phyloP scores from a whole-genome alignment of 2,888 invertebrate species.

The Mesodorylaimus sp. region DNA sequence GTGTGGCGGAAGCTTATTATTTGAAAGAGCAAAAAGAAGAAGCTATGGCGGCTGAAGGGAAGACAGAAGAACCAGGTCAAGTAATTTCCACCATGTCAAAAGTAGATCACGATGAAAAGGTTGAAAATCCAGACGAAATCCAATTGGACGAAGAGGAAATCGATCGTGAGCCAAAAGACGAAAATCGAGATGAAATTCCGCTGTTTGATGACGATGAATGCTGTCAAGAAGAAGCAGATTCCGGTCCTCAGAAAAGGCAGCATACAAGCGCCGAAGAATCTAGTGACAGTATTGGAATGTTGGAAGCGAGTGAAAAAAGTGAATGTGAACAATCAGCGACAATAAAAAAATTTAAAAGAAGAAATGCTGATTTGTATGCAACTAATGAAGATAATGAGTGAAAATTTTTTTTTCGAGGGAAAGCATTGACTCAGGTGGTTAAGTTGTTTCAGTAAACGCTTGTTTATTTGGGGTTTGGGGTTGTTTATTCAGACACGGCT shows the following conservation, averaged over 20 bases:
- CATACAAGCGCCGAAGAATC: too few relatives aligned
- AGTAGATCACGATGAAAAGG: too few relatives aligned
- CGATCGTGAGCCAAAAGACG: background rate
- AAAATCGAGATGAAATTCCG: background rate
- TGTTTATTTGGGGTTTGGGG: too few relatives aligned
- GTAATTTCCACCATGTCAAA: too few relatives aligned
- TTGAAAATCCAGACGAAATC: slow-evolving; percentile 25
- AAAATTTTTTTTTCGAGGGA: too few relatives aligned
- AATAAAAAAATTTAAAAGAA: background rate
- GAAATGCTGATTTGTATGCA: background rate
- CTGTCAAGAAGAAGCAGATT: background rate
- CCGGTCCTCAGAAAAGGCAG: too few relatives aligned
- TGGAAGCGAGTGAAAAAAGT: too few relatives aligned
- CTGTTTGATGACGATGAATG: background rate
- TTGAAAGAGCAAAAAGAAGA: background rate
- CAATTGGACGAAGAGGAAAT: slow-evolving; percentile 21
- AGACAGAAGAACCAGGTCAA: background rate
- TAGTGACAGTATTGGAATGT: too few relatives aligned
- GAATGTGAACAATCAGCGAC: too few relatives aligned
- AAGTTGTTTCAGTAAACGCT: too few relatives aligned
- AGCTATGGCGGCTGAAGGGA: background rate
- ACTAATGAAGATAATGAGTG: background rate
- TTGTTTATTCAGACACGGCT: too few relatives aligned
- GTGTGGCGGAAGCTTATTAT: background rate
- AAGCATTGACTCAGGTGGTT: too few relatives aligned